Base-by-base conservation (phyloP, 1,140 invertebrate species). In the Paralvinella palmiformis region DNA sequence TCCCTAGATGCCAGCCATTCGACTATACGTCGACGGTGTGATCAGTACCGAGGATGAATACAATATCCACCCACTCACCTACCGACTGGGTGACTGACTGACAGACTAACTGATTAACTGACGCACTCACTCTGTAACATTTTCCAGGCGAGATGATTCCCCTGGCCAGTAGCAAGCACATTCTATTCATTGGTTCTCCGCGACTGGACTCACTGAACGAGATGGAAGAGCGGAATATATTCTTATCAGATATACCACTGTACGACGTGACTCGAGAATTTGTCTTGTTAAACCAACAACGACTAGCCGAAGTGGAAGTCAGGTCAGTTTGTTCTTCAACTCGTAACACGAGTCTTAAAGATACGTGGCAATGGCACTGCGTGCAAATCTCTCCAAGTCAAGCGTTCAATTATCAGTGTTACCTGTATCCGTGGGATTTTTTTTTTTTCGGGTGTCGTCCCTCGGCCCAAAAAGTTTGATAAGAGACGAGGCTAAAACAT, bases 181-280 rank as follows among this genome's bases (percentile, higher is more conserved):
- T 83, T 69, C 70, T 83, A 17, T 83, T 77, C 65, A 77, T 83
- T 56, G 78, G 80, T 32, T 82, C 81, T 3, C 73, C 80, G 1
- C 74, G 81, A 58, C 71, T 83, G 41, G 72, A 76, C 33, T 75
- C 75, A 62, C 71, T 79, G n/a, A 75, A 74, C 45, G 75, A 80
- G 62, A 66, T 81, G 65, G 68, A 74, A 65, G 75, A 78, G 27
- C 71, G 73, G 65, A 75, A 76, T 27, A 63, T 81, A 0, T 80
- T 69, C 57, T 61, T 80, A 17, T 76, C 75, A 1, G 77, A 79
- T 60, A 78, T 79, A 20, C 77, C 77, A 37, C 66, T 79, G 1
- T 81, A 83, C 67, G 81, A 83, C 69, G 78, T 76, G 64, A 83
- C 81, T 0, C 64, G 81, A 24, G 81, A 83, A 65, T 62, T 83